Evolutionary conservation across 2,888 invertebrate genomes (phyloP), one percentile per base, ranked within the genome.

Genomic region (Agonopterix alstromeriana): DNA sequence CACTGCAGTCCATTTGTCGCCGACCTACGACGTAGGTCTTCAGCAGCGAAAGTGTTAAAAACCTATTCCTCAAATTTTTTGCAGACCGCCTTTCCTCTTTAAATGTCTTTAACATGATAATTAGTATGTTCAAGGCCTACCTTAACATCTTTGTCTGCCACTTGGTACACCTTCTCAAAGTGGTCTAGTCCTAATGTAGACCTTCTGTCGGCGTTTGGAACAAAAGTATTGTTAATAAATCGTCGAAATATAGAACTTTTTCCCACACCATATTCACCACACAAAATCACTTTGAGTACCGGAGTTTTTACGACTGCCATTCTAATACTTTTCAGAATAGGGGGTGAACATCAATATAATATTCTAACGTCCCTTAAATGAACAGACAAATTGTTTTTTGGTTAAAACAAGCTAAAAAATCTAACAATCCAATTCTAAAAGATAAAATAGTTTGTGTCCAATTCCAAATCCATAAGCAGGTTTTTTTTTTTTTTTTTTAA

Each of bases 191-290:
- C 98, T 58, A 98, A 88, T 0, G 98, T 97, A 7, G 97, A 96
- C 72, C 94, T 93, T 76, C 95, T 91, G 72, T 96, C 96, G 10
- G 92, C 92, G 51, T 94, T 93, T 12, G 94, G 92, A n/a, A 95
- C 91, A 77, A 96, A 97, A n/a, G 94, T 93, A 78, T 97, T 94
- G 70, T 94, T 96, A 51, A 96, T 93, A 79, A 96, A 98, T 57
- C 98, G 91, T 49, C 98, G 92, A 77, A 98, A 98, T 60, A 98
- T 84, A 14, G 97, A 97, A 76, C 95, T 97, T 88, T 98, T 98
- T 38, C 98, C 98, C 14, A 97, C 98, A 49, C 98, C 97, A 84
- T 96, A 98, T 89, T 98, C 98, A 41, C 98, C 98, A 81, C 97
- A 97, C 52, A 98, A 89, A 70, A 98, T 98, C 38, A 98, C 95